These are phyloP conservation scores for Melanotaenia trifasciata DNA, from an alignment of 2,797 vertebrate species.

Conservation along the genomic window DNA sequence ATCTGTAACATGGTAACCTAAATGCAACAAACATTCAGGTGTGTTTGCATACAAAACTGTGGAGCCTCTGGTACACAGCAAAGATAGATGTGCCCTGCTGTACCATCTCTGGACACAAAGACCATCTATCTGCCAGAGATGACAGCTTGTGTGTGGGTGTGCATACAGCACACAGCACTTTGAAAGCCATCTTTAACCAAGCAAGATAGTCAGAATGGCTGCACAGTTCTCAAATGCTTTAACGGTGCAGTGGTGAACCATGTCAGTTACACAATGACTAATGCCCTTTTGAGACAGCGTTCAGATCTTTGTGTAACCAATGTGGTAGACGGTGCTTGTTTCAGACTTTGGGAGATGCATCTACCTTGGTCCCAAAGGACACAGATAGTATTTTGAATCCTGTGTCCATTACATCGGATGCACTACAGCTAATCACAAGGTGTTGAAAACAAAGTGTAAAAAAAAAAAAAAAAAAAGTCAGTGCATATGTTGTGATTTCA, in stretches of 20 bases:
- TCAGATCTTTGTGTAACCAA: slow-evolving; percentile 34
- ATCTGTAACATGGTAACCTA: slow-evolving; percentile 5
- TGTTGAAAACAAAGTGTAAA: too few species aligned
- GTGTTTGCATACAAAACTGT: slow-evolving; percentile 14
- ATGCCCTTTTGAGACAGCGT: slow-evolving; percentile 15
- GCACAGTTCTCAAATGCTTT: slow-evolving; percentile 11
- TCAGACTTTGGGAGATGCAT: slow-evolving; percentile 46
- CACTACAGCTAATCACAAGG: slow-evolving; percentile 44
- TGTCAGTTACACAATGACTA: slow-evolving; percentile 35
- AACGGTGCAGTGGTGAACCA: slow-evolving; percentile 17
- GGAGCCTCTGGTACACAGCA: slow-evolving; percentile 49
- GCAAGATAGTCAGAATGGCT: slow-evolving; percentile 20
- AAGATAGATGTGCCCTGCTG: slow-evolving; percentile 72
- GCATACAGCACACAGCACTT: slow-evolving; percentile 24
- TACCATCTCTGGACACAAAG: slow-evolving; percentile 75
- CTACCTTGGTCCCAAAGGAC: slow-evolving; percentile 58
- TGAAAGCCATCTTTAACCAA: slow-evolving; percentile 34
- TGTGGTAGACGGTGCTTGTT: slow-evolving; percentile 37
- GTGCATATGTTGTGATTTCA: slow-evolving; percentile 29
- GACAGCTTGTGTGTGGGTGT: slow-evolving; percentile 55
- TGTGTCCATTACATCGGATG: slow-evolving; percentile 40
- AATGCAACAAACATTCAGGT: slow-evolving; percentile 7
- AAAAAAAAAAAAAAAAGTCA: neutral
- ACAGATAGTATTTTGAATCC: slow-evolving; percentile 44
- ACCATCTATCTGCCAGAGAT: slow-evolving; percentile 64